Evolutionary conservation across 2,797 vertebrate species (phyloP).

Genomic region (Coregonus sp.): DNA sequence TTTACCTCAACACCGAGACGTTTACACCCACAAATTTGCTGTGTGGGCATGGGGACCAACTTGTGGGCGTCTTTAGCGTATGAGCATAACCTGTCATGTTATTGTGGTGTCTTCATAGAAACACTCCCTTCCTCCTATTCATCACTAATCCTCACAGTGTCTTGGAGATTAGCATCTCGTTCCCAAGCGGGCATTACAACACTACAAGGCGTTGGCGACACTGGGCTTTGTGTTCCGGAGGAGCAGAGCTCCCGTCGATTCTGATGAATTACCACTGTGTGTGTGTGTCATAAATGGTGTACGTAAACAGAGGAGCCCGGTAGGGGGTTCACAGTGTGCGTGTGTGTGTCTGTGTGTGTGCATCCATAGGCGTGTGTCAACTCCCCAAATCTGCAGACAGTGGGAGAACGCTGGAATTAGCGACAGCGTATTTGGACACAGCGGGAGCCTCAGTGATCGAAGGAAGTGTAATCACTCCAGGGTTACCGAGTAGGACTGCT

Average conservation of each 20-base stretch:
- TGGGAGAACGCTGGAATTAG: slow-evolving; percentile 61
- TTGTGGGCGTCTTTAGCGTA: slow-evolving; percentile 22
- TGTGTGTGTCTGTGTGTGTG: slow-evolving; percentile 2
- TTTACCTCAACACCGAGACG: not conserved
- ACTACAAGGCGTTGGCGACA: slow-evolving; percentile 58
- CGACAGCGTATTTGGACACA: slow-evolving; percentile 55
- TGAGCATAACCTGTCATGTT: slow-evolving; percentile 57
- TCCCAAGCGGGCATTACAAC: slow-evolving; percentile 52
- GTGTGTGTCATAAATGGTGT: slow-evolving; percentile 20
- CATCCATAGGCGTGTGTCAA: not conserved
- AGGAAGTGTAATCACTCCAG: slow-evolving; percentile 57
- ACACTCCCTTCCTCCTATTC: slow-evolving; percentile 53
- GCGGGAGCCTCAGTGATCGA: slow-evolving; percentile 59
- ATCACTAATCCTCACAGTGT: slow-evolving; percentile 60
- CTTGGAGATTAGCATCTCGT: slow-evolving; percentile 61
- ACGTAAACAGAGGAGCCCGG: no score
- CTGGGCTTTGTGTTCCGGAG: slow-evolving; percentile 46
- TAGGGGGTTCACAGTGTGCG: slow-evolving; percentile 16
- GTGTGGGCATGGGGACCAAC: slow-evolving; percentile 47
- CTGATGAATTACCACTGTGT: slow-evolving; percentile 53
- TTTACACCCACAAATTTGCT: no score
- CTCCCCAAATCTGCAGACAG: slow-evolving; percentile 45
- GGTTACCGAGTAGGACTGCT: slow-evolving; percentile 50
- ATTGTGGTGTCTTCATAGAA: slow-evolving; percentile 45
- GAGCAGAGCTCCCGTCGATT: slow-evolving; percentile 55